Conservation (phyloP, 2,113 vertebrate genomes). For the Psophia crepitans region DNA sequence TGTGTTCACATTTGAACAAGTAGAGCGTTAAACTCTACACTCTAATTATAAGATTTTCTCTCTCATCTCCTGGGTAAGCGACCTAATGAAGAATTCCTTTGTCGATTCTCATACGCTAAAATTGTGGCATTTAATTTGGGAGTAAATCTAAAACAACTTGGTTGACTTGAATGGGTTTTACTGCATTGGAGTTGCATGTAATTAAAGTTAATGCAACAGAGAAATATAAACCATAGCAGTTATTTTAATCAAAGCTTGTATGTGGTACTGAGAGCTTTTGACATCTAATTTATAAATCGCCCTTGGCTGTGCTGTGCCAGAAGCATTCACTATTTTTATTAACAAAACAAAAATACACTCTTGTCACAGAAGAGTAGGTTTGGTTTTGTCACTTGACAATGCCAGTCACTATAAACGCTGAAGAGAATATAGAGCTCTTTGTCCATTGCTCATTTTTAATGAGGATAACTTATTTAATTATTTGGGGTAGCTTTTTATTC, state of each 20-base stretch:
- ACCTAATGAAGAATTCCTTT: background rate
- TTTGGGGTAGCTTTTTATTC: background rate
- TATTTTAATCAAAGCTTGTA: background rate
- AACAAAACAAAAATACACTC: background rate
- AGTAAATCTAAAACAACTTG: background rate
- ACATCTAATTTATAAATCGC: conserved; percentile 5
- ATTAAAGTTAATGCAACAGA: background rate
- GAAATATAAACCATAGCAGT: background rate
- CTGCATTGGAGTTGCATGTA: background rate
- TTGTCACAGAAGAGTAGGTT: background rate
- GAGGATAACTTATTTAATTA: background rate
- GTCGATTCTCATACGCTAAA: background rate
- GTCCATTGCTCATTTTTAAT: background rate
- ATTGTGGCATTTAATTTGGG: background rate
- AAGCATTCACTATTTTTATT: background rate
- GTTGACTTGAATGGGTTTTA: background rate
- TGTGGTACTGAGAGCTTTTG: background rate
- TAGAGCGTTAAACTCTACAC: background rate
- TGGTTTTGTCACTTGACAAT: background rate
- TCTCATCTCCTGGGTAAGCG: background rate
- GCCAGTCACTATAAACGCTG: background rate
- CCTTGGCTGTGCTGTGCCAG: background rate
- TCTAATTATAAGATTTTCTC: background rate
- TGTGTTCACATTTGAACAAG: background rate
- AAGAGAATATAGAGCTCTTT: background rate